These are phyloP conservation scores for Gymnorhina tibicen DNA, from an alignment of 2,113 vertebrate species.

Conservation along the genomic window DNA sequence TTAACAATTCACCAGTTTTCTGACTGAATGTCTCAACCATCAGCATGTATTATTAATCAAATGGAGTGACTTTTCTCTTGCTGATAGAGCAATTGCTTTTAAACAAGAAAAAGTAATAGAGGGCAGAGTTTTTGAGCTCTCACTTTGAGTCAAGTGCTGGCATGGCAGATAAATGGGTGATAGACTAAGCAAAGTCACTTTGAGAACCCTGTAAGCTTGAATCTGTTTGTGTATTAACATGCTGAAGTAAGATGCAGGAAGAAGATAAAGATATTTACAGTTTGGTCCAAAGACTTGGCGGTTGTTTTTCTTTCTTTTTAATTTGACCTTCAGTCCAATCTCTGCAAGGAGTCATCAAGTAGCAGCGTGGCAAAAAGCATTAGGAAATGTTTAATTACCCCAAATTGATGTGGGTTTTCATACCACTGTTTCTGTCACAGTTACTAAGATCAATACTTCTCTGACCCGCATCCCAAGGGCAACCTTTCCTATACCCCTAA, in stretches of 20 bases:
- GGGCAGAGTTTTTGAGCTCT: conserved; percentile 42
- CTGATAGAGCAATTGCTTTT: conserved; percentile 23
- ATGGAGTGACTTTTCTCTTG: conserved; percentile 33
- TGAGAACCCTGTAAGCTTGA: background rate
- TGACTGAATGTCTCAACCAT: background rate
- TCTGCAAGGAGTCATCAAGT: background rate
- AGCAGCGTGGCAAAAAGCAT: background rate
- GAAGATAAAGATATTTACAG: conserved; percentile 28
- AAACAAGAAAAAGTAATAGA: conserved; percentile 38
- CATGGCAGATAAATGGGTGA: conserved; percentile 16
- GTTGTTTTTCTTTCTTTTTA: background rate
- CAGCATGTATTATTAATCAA: conserved; percentile 41
- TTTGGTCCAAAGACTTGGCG: background rate
- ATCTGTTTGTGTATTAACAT: conserved; percentile 25
- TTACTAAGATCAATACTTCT: background rate
- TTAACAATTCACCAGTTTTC: conserved; percentile 1
- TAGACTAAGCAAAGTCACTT: conserved; percentile 57
- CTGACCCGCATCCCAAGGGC: background rate
- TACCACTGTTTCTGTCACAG: background rate
- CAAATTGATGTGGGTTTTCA: background rate
- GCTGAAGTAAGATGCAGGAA: conserved; percentile 21
- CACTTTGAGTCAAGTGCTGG: conserved; percentile 23
- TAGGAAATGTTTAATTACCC: background rate
- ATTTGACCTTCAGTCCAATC: background rate
- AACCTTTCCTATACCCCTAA: background rate